A percentile compares a stretch with the other conserved stretches of the same genome.
Conservation (phyloP, 1,140 invertebrate species). For the Drosophila chauvacae region DNA sequence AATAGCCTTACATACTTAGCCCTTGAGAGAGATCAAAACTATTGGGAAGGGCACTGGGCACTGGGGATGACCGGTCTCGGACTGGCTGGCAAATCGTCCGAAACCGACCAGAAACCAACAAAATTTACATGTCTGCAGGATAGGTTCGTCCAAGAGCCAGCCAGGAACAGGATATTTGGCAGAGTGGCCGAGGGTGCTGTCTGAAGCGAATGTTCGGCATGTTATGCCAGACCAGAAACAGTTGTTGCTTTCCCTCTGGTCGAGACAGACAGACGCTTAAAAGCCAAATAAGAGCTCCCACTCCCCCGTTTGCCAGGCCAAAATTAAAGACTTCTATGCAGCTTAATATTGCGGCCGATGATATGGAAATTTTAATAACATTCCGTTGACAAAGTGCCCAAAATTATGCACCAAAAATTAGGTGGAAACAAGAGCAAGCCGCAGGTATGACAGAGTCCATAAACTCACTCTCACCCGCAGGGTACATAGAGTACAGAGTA, state of each 20-base stretch:
- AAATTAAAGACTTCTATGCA: background rate
- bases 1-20: background rate
- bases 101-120: slow-evolving; percentile 73
- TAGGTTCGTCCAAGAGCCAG: slow-evolving; percentile 55
- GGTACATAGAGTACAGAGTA: slow-evolving; percentile 1
- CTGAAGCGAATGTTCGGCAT: slow-evolving; percentile 63
- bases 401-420: slow-evolving; percentile 37
- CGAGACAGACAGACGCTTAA: slow-evolving; percentile 4
- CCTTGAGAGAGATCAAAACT: background rate
- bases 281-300: background rate
- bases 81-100: slow-evolving; percentile 49
- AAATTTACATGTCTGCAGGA: slow-evolving; percentile 77
- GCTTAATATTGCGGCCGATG: slow-evolving; percentile 2
- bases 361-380: slow-evolving; percentile 26
- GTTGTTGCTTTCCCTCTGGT: slow-evolving; percentile 39
- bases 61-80: background rate
- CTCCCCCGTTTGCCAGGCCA: too few relatives aligned
- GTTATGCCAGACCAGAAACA: slow-evolving; percentile 67
- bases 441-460: slow-evolving; percentile 14
- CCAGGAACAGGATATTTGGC: background rate
- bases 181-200: slow-evolving; percentile 4
- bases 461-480: background rate
- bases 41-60: slow-evolving; percentile 1
- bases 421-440: slow-evolving; percentile 9
- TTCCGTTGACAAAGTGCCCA: slow-evolving; percentile 17